Percentiles rank a stretch among this genome's conserved stretches.
phyloP scores from a whole-genome alignment of 2,888 invertebrate species.

The Machimus rusticus region DNA sequence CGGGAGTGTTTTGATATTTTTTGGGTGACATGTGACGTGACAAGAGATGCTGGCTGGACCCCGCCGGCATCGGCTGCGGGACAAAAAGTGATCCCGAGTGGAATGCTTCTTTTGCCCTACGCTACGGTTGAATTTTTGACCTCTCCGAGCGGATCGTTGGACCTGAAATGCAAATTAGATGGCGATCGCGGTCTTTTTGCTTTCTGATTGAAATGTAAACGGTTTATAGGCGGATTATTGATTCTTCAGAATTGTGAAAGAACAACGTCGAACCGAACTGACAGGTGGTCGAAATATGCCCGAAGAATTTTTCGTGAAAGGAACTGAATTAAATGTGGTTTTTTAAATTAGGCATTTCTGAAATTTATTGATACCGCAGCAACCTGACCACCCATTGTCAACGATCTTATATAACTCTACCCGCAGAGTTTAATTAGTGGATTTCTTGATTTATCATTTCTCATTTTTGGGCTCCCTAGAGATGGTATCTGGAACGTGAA shows the following conservation, averaged over 20 bases:
- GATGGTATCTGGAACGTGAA: neutral
- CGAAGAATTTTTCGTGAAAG: neutral
- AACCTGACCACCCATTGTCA: neutral
- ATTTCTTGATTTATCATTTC: neutral
- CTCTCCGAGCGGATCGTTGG: neutral
- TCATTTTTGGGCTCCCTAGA: neutral
- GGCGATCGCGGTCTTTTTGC: neutral
- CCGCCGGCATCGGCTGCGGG: neutral
- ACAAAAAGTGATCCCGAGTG: neutral
- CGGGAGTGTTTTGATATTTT: constrained; percentile 29
- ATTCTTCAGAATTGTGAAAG: neutral
- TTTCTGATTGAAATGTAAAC: constrained; percentile 37
- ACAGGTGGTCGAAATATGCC: neutral
- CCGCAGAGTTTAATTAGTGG: neutral
- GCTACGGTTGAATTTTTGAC: neutral
- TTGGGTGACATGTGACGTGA: neutral
- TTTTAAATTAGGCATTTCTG: neutral
- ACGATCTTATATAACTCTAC: neutral
- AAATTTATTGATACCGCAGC: neutral
- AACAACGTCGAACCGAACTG: neutral
- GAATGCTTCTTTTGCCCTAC: neutral
- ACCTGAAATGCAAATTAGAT: constrained; percentile 25
- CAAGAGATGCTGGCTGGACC: neutral
- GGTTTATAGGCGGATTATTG: constrained; percentile 30
- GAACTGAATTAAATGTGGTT: neutral